Evolutionary conservation across 2,113 vertebrate species (phyloP).

Genomic region (Dipodomys ordii): DNA sequence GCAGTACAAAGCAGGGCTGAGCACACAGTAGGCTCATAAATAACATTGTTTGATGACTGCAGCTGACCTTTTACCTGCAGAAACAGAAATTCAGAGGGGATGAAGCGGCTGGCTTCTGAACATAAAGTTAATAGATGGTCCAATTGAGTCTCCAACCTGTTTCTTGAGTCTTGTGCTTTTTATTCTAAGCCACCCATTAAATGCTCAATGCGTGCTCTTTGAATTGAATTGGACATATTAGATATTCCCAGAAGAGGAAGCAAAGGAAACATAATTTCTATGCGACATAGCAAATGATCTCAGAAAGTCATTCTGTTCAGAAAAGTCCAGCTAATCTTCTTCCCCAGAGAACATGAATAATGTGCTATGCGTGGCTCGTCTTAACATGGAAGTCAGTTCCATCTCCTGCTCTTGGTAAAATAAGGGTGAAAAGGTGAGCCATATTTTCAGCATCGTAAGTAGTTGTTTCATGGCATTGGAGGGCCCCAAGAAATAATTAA

Average conservation of each 20-base stretch:
- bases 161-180: not conserved
- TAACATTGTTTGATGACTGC: not conserved
- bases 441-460: slow-evolving; percentile 19
- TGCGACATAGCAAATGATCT: not conserved
- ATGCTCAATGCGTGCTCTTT: not conserved
- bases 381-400: not conserved
- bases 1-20: not conserved
- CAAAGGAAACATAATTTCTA: slow-evolving; percentile 30
- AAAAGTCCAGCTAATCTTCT: slow-evolving; percentile 9
- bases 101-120: not conserved
- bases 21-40: slow-evolving; percentile 20
- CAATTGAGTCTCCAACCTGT: not conserved
- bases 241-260: slow-evolving; percentile 26
- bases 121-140: not conserved
- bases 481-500: slow-evolving; percentile 21
- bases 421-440: not conserved
- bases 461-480: not conserved
- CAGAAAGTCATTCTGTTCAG: not conserved
- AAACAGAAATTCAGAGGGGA: not conserved
- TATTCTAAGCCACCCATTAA: not conserved
- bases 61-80: not conserved
- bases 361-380: not conserved
- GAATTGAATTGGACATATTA: not conserved
- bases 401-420: not conserved
- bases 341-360: not conserved